Evolutionary conservation across 2,113 vertebrate species (phyloP).

Genomic region (Microcebus tavaratra): DNA sequence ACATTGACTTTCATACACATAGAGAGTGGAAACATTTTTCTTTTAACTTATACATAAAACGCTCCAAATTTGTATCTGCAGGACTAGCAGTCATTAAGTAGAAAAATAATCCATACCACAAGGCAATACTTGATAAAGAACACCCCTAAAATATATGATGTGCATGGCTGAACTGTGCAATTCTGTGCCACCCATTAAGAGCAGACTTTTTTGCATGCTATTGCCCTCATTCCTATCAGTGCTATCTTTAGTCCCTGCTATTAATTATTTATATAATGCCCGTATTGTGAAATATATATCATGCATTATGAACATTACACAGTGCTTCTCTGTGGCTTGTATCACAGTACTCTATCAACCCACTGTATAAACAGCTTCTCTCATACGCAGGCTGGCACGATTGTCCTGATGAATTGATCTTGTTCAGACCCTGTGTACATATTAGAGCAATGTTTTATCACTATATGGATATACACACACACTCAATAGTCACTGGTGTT

Average conservation of each 20-base stretch:
- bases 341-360: constrained; percentile 58
- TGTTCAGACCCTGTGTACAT: constrained; percentile 68
- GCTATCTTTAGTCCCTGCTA: not conserved
- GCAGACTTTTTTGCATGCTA: not conserved
- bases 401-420: constrained; percentile 69
- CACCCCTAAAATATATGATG: not conserved
- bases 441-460: constrained; percentile 73
- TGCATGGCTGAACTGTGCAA: not conserved
- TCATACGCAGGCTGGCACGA: constrained; percentile 45
- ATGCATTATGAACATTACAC: constrained; percentile 60
- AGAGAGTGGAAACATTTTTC: not conserved
- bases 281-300: constrained; percentile 52
- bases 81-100: not conserved
- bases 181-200: not conserved
- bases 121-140: not conserved
- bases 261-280: constrained; percentile 71
- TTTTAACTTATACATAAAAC: not conserved
- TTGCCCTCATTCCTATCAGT: constrained; percentile 12
- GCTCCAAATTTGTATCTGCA: not conserved
- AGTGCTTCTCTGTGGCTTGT: constrained; percentile 15
- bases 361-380: constrained; percentile 68
- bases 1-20: constrained; percentile 64
- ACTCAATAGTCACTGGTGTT: constrained; percentile 76
- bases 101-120: not conserved
- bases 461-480: constrained; percentile 74